A percentile compares a stretch with the other conserved stretches of the same genome.
phyloP scores from a whole-genome alignment of 1,140 invertebrate species.

The Leptinotarsa lineolata region DNA sequence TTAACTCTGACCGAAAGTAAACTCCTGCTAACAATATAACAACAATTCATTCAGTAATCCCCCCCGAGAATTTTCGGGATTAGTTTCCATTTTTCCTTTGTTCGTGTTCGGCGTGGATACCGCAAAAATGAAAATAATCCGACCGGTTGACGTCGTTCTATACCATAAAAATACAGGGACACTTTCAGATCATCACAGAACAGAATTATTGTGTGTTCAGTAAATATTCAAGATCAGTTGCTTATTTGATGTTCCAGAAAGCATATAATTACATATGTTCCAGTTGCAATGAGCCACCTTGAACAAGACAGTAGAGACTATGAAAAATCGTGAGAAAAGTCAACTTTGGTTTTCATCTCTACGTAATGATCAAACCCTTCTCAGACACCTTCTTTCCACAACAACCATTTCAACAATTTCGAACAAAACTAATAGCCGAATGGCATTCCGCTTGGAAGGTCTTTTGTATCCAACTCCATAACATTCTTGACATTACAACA shows the following conservation, averaged over 20 bases:
- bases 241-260: not conserved
- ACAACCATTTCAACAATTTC: no score
- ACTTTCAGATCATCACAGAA: not conserved
- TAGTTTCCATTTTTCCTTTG: not conserved
- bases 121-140: not conserved
- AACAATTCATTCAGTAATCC: not conserved
- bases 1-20: not conserved
- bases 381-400: no score
- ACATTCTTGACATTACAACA: no score
- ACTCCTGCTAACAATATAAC: not conserved
- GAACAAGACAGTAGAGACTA: no score
- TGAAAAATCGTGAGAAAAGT: not conserved
- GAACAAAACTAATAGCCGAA: no score
- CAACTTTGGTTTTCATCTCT: not conserved
- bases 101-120: not conserved
- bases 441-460: no score
- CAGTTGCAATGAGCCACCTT: not conserved
- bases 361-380: no score
- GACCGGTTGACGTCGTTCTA: not conserved
- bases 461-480: no score
- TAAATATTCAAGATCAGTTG: not conserved
- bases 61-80: not conserved
- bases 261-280: not conserved
- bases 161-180: not conserved
- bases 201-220: not conserved